phyloP scores from a whole-genome alignment of 2,888 invertebrate genomes.

The Rotaria macrura region DNA sequence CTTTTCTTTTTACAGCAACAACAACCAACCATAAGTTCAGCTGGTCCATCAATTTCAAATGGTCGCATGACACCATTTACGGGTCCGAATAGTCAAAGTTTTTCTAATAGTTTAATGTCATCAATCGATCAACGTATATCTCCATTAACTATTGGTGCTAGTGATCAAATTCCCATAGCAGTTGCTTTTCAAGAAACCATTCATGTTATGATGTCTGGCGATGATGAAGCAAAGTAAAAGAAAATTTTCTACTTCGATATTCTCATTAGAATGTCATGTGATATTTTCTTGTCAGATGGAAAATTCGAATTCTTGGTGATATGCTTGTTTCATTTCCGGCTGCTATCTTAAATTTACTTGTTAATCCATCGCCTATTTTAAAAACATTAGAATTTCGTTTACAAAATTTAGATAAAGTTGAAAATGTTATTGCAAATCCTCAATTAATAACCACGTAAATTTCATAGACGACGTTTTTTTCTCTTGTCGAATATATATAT shows the following conservation, averaged over 20 bases:
- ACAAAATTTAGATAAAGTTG: background rate
- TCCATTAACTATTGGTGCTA: background rate
- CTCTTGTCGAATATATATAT: too few species aligned
- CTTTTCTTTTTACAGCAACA: background rate
- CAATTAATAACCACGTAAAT: background rate
- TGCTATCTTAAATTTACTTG: background rate
- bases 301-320: constrained; percentile 13
- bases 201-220: background rate
- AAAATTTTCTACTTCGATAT: background rate
- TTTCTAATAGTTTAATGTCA: background rate
- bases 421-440: background rate
- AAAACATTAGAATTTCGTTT: background rate
- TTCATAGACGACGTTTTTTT: background rate
- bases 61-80: background rate
- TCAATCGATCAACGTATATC: background rate
- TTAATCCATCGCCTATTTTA: background rate
- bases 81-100: background rate
- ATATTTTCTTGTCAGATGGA: background rate
- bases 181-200: constrained; percentile 15
- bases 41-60: background rate
- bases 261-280: background rate
- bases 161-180: background rate
- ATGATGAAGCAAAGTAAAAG: constrained; percentile 11
- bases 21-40: background rate
- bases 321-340: constrained; percentile 15